Conservation (phyloP, 2,888 invertebrate genomes). For the Sarcophaga caerulescens region DNA sequence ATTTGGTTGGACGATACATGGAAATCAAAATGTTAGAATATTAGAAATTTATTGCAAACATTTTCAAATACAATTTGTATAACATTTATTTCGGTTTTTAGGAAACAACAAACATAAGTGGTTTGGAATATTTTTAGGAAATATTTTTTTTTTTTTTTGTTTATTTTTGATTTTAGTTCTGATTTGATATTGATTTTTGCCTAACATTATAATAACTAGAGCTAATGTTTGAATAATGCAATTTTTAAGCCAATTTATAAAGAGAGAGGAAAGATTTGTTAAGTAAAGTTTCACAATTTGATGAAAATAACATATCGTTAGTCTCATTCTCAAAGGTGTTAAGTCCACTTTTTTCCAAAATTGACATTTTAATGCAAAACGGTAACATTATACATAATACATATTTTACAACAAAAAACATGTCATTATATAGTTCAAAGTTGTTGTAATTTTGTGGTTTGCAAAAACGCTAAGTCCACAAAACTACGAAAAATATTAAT, state of each 20-base stretch:
- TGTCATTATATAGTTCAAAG: no score
- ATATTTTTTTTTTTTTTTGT: background rate
- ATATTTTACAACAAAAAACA: no score
- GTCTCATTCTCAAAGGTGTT: no score
- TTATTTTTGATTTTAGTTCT: background rate
- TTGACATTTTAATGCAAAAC: no score
- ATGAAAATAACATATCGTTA: background rate
- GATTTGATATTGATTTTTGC: background rate
- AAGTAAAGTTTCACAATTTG: background rate
- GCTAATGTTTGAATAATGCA: constrained; percentile 14
- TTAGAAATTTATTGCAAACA: background rate
- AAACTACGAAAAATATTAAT: no score
- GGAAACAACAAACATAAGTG: constrained; percentile 50
- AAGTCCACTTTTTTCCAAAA: no score
- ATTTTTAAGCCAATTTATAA: constrained; percentile 9
- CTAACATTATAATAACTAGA: constrained; percentile 20
- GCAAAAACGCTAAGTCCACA: no score
- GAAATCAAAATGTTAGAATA: constrained; percentile 20
- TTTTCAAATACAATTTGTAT: background rate
- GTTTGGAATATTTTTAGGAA: constrained; percentile 27
- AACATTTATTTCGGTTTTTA: constrained; percentile 2
- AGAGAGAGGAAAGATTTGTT: background rate
- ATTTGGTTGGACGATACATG: constrained; percentile 7
- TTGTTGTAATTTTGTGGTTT: no score
- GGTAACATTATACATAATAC: no score